Base-by-base conservation (phyloP, 2,888 invertebrate species). In the Aspidiotus rigidus region DNA sequence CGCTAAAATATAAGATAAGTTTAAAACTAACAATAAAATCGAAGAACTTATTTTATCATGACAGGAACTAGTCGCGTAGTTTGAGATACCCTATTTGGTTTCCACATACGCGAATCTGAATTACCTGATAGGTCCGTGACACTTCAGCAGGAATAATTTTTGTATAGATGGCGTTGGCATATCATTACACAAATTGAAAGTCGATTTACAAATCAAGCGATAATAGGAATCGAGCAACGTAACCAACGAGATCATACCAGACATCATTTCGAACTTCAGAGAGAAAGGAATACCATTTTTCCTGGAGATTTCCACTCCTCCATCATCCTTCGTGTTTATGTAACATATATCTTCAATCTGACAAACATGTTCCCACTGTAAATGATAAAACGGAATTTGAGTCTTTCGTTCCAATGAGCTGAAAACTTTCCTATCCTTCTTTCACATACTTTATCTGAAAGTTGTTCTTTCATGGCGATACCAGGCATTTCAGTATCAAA, bases 121-220 rank as follows among this genome's bases (percentile, higher is more conserved):
- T 28, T 28, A 90, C 90, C 92, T 91, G 66, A 94, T 87, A 64
- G 94, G 93, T 17, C 94, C 94, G 79, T 94, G 94, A 75, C 91
- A 92, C 79, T 88, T 90, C 74, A 88, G 81, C 72, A 82, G 80
- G 73, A 86, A 84, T 17, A 93, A 78, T 74, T 83, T 84, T 74
- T 84, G 83, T 70, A 94, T 79, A 7, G 89, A 89, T 7, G 93
- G 93, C 0, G 92, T 89, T 70, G 84, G 81, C 69, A 90, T 84
- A 74, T 90, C 88, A 76, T 86, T 86, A 76, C 93, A 94, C 71
- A 94, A 81, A 80, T 93, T 92, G 76, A 91, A 90, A 54, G 88
- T 93, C 93, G 93, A 94, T 79, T 92, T 93, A 59, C 87, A 86
- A 75, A 87, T 87, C 74, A 92, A 80, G 75, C 91, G 85, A 77